Evolutionary conservation across 2,797 vertebrate species (phyloP).

Genomic region (Borostomias antarcticus): DNA sequence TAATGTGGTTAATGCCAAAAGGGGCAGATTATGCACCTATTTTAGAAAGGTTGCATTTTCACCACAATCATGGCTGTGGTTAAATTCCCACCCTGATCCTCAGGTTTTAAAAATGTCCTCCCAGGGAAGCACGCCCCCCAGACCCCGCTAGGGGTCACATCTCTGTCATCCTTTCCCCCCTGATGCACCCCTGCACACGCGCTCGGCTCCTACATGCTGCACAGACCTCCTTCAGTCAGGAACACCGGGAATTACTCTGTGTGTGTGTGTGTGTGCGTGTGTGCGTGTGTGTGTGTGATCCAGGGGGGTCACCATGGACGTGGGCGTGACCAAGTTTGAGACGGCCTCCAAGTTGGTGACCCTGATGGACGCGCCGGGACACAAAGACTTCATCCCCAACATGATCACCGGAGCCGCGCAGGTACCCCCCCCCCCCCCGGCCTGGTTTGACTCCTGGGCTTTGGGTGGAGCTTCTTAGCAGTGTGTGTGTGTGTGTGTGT

Average conservation of each 20-base stretch:
- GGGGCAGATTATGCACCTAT: no score
- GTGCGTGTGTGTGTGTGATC: conserved; percentile 3
- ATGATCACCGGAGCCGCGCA: conserved; percentile 99
- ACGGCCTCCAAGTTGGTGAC: conserved; percentile 93
- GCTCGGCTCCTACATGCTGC: no score
- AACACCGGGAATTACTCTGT: no score
- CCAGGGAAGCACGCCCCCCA: no score
- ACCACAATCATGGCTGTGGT: no score
- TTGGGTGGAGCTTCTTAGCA: conserved; percentile 33
- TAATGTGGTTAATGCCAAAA: no score
- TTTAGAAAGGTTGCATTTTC: no score
- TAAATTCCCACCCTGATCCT: no score
- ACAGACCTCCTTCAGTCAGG: no score
- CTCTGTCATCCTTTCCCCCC: no score
- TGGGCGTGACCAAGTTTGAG: conserved; percentile 98
- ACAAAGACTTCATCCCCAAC: conserved; percentile 99
- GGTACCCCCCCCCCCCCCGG: conserved; percentile 74
- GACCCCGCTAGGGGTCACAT: no score
- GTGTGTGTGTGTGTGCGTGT: background rate
- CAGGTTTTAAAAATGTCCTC: no score
- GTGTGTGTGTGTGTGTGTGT: background rate
- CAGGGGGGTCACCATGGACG: conserved; percentile 99
- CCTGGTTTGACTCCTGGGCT: conserved; percentile 59
- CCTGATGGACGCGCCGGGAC: conserved; percentile 97
- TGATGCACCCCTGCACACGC: conserved; percentile 43